Percentiles rank a stretch among this genome's conserved stretches.
Evolutionary conservation across 1,140 invertebrate genomes (phyloP).

Genomic region (Zophobas atratus): DNA sequence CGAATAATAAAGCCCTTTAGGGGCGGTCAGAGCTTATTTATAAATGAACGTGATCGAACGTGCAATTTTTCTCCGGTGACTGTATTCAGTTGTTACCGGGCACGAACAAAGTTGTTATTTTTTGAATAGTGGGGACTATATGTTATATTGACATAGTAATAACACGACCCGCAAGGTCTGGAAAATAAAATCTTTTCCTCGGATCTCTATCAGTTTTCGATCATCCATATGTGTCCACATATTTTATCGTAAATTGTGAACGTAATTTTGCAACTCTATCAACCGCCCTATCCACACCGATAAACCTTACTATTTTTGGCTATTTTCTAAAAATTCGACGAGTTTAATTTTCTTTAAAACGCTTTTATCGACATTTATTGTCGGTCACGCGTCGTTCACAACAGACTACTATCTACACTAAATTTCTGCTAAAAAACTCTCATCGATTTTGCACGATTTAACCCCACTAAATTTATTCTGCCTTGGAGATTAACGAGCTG

Average conservation of each 20-base stretch:
- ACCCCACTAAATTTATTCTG: background rate
- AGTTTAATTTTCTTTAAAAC: slow-evolving; percentile 38
- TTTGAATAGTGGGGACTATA: slow-evolving; percentile 44
- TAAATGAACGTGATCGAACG: background rate
- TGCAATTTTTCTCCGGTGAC: slow-evolving; percentile 8
- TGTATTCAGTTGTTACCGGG: slow-evolving; percentile 7
- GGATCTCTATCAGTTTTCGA: slow-evolving; percentile 40
- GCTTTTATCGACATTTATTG: slow-evolving; percentile 33
- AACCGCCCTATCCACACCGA: slow-evolving; percentile 10
- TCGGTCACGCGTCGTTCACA: slow-evolving; percentile 21
- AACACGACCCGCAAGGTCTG: slow-evolving; percentile 25
- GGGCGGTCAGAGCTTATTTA: slow-evolving; percentile 2
- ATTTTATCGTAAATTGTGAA: slow-evolving; percentile 45
- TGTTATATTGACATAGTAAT: slow-evolving; percentile 47
- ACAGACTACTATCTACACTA: slow-evolving; percentile 13
- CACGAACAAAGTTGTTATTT: slow-evolving; percentile 32
- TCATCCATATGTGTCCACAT: slow-evolving; percentile 45
- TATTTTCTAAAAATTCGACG: slow-evolving; percentile 16
- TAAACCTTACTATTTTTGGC: slow-evolving; percentile 18
- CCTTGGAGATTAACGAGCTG: background rate
- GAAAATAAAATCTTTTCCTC: slow-evolving; percentile 30
- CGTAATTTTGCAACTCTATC: slow-evolving; percentile 36
- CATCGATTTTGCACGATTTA: slow-evolving; percentile 24
- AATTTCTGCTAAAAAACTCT: slow-evolving; percentile 28
- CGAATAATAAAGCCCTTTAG: background rate